These are phyloP conservation scores for Grantiella picta DNA, from an alignment of 2,113 vertebrate genomes.

Conservation along the genomic window DNA sequence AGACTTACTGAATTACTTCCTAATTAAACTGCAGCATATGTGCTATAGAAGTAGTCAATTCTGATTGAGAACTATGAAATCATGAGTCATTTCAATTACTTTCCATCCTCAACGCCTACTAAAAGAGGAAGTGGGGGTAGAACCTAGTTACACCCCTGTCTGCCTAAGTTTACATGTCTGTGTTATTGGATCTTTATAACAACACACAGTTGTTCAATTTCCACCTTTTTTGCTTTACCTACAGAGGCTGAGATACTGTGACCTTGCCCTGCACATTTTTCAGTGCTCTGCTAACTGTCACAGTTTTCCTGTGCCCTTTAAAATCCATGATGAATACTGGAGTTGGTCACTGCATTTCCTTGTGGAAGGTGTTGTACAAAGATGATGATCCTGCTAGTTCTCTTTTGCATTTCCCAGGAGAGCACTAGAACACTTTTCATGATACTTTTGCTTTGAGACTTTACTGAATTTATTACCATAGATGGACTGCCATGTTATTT, in stretches of 20 bases:
- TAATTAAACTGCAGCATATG: accelerated
- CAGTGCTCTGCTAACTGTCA: neutral
- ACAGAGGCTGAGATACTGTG: neutral
- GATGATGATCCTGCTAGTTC: neutral
- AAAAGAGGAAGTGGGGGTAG: neutral
- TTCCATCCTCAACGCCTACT: neutral
- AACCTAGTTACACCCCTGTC: neutral
- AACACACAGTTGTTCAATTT: neutral
- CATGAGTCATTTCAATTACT: neutral
- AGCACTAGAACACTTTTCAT: neutral
- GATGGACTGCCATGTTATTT: neutral
- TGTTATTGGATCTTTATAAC: neutral
- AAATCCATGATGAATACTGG: neutral
- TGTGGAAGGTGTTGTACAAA: neutral
- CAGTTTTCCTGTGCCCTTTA: neutral
- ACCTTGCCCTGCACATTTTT: neutral
- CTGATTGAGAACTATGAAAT: neutral
- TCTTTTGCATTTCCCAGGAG: neutral
- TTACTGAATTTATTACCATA: neutral
- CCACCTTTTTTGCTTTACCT: neutral
- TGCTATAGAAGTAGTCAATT: neutral
- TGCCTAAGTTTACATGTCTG: neutral
- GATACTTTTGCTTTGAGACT: neutral
- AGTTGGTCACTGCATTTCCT: neutral
- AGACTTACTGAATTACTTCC: accelerated